Percentiles rank a stretch among this genome's conserved stretches.
Evolutionary conservation across 2,888 invertebrate genomes (phyloP).

Genomic region (Drosophila falleni): DNA sequence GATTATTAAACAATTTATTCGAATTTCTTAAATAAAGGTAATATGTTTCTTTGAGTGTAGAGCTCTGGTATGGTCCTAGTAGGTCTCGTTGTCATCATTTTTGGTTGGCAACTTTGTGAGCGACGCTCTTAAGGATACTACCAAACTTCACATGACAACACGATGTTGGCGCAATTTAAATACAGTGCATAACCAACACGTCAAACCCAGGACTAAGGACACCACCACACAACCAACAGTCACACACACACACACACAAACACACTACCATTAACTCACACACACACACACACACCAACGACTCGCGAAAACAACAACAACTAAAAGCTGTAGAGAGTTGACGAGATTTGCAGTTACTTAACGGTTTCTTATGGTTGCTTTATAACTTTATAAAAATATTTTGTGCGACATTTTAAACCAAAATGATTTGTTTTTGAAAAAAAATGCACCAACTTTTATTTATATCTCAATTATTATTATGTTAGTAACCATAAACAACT

Average conservation of each 20-base stretch:
- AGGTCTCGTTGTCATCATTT: neutral
- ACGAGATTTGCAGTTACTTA: neutral
- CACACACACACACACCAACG: neutral
- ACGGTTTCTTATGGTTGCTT: neutral
- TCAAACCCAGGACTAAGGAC: constrained; percentile 4
- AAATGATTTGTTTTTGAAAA: too few species aligned
- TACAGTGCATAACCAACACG: neutral
- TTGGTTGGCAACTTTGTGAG: constrained; percentile 22
- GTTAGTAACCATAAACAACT: too few species aligned
- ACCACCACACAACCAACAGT: neutral
- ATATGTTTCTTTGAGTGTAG: neutral
- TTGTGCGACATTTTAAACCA: neutral
- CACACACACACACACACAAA: neutral
- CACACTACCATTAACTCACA: neutral
- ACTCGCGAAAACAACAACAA: neutral
- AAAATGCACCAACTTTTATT: neutral
- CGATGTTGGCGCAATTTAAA: constrained; percentile 12
- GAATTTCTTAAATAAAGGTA: too few species aligned
- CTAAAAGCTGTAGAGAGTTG: neutral
- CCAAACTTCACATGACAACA: constrained; percentile 26
- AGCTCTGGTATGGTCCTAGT: neutral
- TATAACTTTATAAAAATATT: neutral
- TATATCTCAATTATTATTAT: neutral
- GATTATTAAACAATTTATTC: too few species aligned
- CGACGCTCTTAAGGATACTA: constrained; percentile 12